Evolutionary conservation across 1,140 invertebrate species (phyloP), one percentile per base, ranked within the genome.

Genomic region (Eriocheir sinensis): DNA sequence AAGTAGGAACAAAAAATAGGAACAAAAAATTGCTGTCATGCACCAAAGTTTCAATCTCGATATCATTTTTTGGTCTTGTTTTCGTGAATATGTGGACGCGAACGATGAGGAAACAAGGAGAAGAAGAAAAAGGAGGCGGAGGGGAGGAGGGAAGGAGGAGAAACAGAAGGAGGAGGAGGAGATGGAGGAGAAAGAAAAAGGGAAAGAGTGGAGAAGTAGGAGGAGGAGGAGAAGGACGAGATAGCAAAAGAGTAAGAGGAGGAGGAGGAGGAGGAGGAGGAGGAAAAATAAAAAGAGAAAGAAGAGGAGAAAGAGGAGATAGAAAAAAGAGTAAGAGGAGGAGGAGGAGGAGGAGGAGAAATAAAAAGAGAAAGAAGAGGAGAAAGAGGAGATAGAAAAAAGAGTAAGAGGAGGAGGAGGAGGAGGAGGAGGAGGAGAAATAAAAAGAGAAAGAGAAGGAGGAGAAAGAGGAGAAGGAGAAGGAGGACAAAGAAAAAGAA

Each of bases 291-390:
- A 0, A 40, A 38, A 91, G 48, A 44, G 21, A 91, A 12, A 91
- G 89, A 40, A 8, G 21, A 36, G 36, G 27, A 90, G 89, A 48
- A 48, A 90, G 89, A 90, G 89, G n/a, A 48, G n/a, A 48, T 27
- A 48, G 32, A 60, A 72, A 30, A 72, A 30, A 72, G 89, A 72
- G 89, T 34, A 15, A 91, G 53, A 32, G 89, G n/a, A 15, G n/a
- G 89, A 32, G 89, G 38, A 8, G 12, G 60, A 30, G 60, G n/a
- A 34, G 38, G 34, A 91, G 30, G 32, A 40, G 12, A 32, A 17
- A 40, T 21, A 32, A 40, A 38, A 9, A 44, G 21, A 15, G 32
- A 40, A 1, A 17, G 40, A 21, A 15, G 36, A 38, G 40, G 17
- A 15, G 0, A 0, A 4, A 21, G 32, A 89, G 32, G 40, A 32